Evolutionary conservation across 2,888 invertebrate species (phyloP).

Genomic region (Torymus aiolomorphi): DNA sequence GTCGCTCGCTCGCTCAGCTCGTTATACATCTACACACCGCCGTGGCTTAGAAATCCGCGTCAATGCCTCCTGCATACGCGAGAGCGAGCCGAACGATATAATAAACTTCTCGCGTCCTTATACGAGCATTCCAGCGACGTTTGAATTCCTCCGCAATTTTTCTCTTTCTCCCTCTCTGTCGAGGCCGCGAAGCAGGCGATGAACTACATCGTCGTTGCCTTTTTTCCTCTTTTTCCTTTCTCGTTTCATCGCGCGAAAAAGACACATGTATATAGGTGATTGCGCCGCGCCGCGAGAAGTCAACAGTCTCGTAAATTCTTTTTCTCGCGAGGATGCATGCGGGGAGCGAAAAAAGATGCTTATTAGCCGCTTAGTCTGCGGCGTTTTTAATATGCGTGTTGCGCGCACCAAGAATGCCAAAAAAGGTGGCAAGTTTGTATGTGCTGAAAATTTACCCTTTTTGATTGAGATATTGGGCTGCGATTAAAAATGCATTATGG

Average conservation of each 20-base stretch:
- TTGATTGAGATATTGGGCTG: no score
- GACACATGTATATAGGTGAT: background rate
- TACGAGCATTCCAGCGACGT: constrained; percentile 46
- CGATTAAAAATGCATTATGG: no score
- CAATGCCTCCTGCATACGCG: constrained; percentile 21
- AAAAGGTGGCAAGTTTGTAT: no score
- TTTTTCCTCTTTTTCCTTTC: no score
- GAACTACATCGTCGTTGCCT: background rate
- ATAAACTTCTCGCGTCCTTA: constrained; percentile 25
- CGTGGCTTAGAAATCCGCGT: constrained; percentile 31
- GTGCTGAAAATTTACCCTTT: no score
- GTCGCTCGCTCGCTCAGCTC: constrained; percentile 27
- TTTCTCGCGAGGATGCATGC: background rate
- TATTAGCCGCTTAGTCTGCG: no score
- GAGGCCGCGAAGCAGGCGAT: constrained; percentile 22
- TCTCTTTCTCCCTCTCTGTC: constrained; percentile 12
- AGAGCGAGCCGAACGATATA: background rate
- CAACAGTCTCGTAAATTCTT: constrained; percentile 37
- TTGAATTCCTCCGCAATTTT: constrained; percentile 22
- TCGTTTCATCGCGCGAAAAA: no score
- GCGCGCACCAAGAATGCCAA: no score
- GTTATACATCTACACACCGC: constrained; percentile 5
- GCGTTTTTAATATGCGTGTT: no score
- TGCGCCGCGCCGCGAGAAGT: constrained; percentile 16
- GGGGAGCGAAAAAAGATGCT: no score